Conservation (phyloP, 2,797 vertebrate species). For the Poeciliopsis presidionis region DNA sequence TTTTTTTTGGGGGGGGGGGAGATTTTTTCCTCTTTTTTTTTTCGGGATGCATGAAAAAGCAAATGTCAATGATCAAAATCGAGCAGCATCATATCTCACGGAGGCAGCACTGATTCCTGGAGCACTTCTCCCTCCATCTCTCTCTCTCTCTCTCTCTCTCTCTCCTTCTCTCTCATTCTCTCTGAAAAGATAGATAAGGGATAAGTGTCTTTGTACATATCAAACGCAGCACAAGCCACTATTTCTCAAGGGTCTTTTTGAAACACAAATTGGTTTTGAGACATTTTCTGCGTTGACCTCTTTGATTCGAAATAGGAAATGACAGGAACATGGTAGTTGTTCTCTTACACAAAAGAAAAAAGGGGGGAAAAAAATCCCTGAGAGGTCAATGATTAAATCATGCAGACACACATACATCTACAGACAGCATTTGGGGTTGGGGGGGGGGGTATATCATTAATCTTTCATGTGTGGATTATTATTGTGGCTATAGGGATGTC, state of each 20-base stretch:
- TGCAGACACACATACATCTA: slow-evolving; percentile 49
- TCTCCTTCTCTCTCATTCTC: slow-evolving; percentile 65
- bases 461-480: slow-evolving; percentile 72
- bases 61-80: slow-evolving; percentile 86
- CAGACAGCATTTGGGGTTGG: slow-evolving; percentile 53
- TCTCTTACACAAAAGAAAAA: slow-evolving; percentile 52
- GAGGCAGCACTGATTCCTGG: slow-evolving; percentile 77
- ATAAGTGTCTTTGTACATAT: slow-evolving; percentile 84
- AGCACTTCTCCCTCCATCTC: slow-evolving; percentile 72
- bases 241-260: slow-evolving; percentile 80
- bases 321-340: slow-evolving; percentile 76
- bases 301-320: slow-evolving; percentile 79
- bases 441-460: slow-evolving; percentile 58
- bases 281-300: slow-evolving; percentile 78
- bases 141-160: slow-evolving; percentile 70
- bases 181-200: slow-evolving; percentile 79
- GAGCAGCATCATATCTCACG: slow-evolving; percentile 80
- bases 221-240: slow-evolving; percentile 73
- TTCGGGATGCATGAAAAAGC: slow-evolving; percentile 82
- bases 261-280: slow-evolving; percentile 84
- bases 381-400: slow-evolving; percentile 78
- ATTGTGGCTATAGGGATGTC: slow-evolving; percentile 62
- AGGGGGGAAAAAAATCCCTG: slow-evolving; percentile 39
- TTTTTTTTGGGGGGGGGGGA: too few relatives aligned
- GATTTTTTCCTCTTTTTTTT: slow-evolving; percentile 12